phyloP scores from a whole-genome alignment of 2,888 invertebrate genomes.

The Ochlodes sylvanus region DNA sequence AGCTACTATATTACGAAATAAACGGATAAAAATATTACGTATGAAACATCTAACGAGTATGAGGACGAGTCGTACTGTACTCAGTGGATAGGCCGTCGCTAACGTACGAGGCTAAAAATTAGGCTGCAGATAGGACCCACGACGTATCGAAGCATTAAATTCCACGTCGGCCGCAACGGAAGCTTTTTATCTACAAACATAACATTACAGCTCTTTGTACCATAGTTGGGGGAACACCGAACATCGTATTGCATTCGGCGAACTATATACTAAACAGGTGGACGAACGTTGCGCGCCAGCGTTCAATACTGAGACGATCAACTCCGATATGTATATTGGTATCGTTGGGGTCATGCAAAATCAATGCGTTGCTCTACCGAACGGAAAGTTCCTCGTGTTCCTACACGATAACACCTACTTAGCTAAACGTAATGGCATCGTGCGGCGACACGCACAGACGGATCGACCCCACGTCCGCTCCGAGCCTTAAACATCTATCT shows the following conservation, averaged over 20 bases:
- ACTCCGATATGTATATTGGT: slow-evolving; percentile 63
- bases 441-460: slow-evolving; percentile 34
- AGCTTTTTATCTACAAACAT: slow-evolving; percentile 56
- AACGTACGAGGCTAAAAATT: slow-evolving; percentile 46
- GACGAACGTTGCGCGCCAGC: slow-evolving; percentile 15
- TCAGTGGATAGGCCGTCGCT: slow-evolving; percentile 53
- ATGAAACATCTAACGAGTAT: slow-evolving; percentile 68
- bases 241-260: slow-evolving; percentile 28
- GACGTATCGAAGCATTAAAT: slow-evolving; percentile 53
- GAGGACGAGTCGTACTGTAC: slow-evolving; percentile 46
- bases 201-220: slow-evolving; percentile 69
- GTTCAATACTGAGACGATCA: slow-evolving; percentile 22
- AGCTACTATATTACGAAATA: slow-evolving; percentile 63
- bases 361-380: slow-evolving; percentile 42
- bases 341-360: slow-evolving; percentile 44
- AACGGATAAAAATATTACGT: slow-evolving; percentile 69
- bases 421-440: slow-evolving; percentile 51
- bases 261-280: slow-evolving; percentile 23
- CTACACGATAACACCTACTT: slow-evolving; percentile 45
- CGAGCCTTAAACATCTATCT: slow-evolving; percentile 17
- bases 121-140: slow-evolving; percentile 47
- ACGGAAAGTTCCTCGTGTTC: slow-evolving; percentile 43
- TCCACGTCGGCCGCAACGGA: slow-evolving; percentile 47
- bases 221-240: slow-evolving; percentile 56
- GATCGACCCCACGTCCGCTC: slow-evolving; percentile 21